Conservation (phyloP, 2,888 invertebrate genomes). For the Prostheceraeus crozeri region DNA sequence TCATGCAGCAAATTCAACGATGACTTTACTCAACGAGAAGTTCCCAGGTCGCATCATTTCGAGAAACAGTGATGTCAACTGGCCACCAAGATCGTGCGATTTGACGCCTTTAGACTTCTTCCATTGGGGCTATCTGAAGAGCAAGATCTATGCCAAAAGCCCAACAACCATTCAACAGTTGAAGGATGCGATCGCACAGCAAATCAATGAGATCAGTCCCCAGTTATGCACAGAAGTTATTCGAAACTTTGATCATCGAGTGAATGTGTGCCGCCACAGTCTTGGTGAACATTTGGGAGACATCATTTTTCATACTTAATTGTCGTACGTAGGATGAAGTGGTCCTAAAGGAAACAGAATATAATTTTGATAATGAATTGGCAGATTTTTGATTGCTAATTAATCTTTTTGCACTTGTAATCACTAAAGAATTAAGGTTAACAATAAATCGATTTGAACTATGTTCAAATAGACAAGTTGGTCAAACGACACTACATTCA, state of each 20-base stretch:
- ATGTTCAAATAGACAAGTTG: too few species aligned
- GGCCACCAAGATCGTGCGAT: background rate
- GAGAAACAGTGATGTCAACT: background rate
- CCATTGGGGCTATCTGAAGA: background rate
- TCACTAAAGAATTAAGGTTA: too few species aligned
- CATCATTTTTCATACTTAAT: background rate
- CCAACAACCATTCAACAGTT: background rate
- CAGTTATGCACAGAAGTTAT: too few species aligned
- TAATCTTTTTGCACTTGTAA: too few species aligned
- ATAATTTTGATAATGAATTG: too few species aligned
- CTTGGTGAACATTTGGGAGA: background rate
- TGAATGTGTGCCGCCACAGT: background rate
- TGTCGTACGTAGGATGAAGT: too few species aligned
- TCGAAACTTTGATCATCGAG: too few species aligned
- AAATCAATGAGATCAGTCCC: too few species aligned
- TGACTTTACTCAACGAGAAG: background rate
- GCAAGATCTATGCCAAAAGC: background rate
- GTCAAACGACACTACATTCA: too few species aligned
- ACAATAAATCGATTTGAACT: too few species aligned
- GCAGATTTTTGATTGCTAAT: too few species aligned
- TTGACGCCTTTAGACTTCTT: conserved; percentile 3
- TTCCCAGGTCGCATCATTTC: background rate
- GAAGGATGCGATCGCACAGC: background rate
- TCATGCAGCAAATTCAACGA: background rate
- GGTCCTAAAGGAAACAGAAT: too few species aligned